Evolutionary conservation across 2,113 vertebrate genomes (phyloP), one percentile per base, ranked within the genome.

Genomic region (Microtus montanus): DNA sequence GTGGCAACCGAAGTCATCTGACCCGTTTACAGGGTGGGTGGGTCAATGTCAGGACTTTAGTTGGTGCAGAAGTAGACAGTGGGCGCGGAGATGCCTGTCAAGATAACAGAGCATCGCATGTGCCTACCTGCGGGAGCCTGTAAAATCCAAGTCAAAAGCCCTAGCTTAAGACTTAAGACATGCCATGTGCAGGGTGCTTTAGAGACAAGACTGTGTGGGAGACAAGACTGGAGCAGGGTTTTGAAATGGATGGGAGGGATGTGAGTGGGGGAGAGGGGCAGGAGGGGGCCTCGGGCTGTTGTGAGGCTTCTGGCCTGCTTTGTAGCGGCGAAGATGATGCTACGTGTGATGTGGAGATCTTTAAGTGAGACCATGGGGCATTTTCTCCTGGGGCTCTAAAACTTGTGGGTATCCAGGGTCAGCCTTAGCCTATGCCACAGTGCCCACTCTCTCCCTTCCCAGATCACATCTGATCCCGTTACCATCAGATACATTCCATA

Each of bases 91-190:
- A 64, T 14, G 26, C 2, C 11, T 49, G 7, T 13, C 9, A 0
- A 13, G 13, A 12, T n/a, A 1, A 24, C 14, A 28, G 3, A 38
- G 44, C 8, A 7, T 35, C 10, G 2, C 2, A 15, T 17, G 11
- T 41, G 33, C 38, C 41, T 47, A 35, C 58, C 22, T 19, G 0
- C 8, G 24, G 41, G 13, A 58, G 35, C 2, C 12, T 17, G 12
- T 52, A 49, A 70, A 44, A 7, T 33, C 30, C 9, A 70, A 63
- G 11, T 82, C 68, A 14, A 88, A 83, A 71, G 33, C 10, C 14
- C 3, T 4, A 41, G 33, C 41, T 91, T 38, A 38, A 49, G 6
- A 9, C 41, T 91, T 38, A 38, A 49, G 7, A 9, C 0, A 1
- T 28, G 28, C 13, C 58, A 13, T 15, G n/a, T 61, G 3, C 22